Percentiles rank a stretch among this genome's conserved stretches.
Conservation (phyloP, 2,113 vertebrate genomes). For the Ailurus styani region DNA sequence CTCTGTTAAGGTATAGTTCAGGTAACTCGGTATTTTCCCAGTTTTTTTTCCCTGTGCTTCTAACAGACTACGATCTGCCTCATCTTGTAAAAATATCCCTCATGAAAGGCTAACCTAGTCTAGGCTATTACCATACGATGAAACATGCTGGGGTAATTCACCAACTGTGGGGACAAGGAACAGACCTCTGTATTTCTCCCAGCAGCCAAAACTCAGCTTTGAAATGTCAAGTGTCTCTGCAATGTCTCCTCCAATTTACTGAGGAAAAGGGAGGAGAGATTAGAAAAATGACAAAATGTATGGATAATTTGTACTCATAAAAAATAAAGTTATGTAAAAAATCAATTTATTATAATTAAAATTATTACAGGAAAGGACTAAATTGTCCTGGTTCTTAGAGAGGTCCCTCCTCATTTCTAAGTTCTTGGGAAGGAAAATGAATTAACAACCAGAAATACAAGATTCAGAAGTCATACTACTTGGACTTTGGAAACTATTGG, state of each 20-base stretch:
- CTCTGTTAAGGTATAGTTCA: background rate
- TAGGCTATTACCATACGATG: background rate
- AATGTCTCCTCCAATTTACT: background rate
- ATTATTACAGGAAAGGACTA: background rate
- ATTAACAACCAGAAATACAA: background rate
- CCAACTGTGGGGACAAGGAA: background rate
- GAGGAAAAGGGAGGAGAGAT: background rate
- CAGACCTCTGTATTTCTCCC: background rate
- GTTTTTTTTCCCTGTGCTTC: background rate
- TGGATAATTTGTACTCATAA: background rate
- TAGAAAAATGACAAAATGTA: background rate
- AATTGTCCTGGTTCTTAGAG: background rate
- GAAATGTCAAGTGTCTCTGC: conserved; percentile 12
- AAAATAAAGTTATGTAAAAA: background rate
- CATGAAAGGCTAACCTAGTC: background rate
- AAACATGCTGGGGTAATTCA: background rate
- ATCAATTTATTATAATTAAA: background rate
- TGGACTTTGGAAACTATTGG: background rate
- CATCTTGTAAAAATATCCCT: background rate
- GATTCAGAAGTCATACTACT: background rate
- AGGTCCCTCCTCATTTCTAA: background rate
- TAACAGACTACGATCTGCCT: background rate
- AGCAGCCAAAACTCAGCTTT: background rate
- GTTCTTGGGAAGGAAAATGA: background rate
- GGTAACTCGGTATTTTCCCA: background rate